phyloP scores from a whole-genome alignment of 2,797 vertebrate species.

The Arctocebus calabarensis region DNA sequence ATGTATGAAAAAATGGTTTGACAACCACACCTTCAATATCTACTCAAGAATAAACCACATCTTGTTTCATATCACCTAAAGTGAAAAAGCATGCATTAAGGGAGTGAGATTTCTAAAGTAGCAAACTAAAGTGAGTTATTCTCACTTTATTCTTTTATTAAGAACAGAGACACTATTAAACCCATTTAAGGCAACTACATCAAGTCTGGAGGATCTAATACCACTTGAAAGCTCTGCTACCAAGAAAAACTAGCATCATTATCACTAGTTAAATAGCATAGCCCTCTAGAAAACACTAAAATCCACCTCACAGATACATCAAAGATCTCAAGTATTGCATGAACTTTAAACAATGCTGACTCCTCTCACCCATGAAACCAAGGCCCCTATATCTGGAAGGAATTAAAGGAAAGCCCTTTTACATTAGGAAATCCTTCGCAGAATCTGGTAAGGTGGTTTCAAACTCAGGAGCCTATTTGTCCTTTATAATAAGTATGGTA shows the following conservation, averaged over 20 bases:
- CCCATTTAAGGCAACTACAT: not conserved
- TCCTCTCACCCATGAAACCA: slow-evolving; percentile 8
- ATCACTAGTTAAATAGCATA: not conserved
- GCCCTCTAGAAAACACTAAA: not conserved
- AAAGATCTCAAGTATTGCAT: not conserved
- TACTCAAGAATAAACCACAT: slow-evolving; percentile 12
- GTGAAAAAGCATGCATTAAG: not conserved
- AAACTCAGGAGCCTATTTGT: not conserved
- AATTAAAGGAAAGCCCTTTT: not conserved
- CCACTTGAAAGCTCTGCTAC: slow-evolving; percentile 1
- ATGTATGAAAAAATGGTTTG: not conserved
- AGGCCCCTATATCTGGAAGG: not conserved
- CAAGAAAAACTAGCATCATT: slow-evolving; percentile 25
- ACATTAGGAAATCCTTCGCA: not conserved
- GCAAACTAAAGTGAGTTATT: not conserved
- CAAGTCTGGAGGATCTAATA: not conserved
- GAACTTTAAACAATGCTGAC: not conserved
- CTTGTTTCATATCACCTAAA: not conserved
- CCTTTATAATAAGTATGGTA: not conserved
- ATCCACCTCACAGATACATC: not conserved
- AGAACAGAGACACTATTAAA: not conserved
- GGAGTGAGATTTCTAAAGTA: not conserved
- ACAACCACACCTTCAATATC: not conserved
- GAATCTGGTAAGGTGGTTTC: not conserved
- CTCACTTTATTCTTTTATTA: not conserved